phyloP scores from a whole-genome alignment of 2,113 vertebrate genomes.

The Pogonocichla stellata region DNA sequence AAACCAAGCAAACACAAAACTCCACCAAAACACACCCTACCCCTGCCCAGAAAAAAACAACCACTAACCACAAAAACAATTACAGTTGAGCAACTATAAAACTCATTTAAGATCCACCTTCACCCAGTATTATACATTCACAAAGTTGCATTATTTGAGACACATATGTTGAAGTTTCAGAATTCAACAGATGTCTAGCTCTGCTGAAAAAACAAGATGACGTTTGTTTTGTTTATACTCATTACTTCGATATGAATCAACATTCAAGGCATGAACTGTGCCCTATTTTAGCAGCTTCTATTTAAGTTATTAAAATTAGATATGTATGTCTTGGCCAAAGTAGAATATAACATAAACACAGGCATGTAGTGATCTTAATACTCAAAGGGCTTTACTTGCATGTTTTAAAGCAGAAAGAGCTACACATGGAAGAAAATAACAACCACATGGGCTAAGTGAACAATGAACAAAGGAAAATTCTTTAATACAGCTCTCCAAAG shows the following conservation, averaged over 20 bases:
- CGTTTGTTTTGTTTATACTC: neutral
- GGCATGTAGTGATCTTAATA: neutral
- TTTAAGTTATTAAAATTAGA: neutral
- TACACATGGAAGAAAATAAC: neutral
- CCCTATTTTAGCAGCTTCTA: neutral
- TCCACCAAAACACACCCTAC: neutral
- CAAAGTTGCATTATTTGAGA: neutral
- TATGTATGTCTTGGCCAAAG: neutral
- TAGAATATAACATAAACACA: neutral
- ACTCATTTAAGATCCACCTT: neutral
- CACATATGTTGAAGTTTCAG: neutral
- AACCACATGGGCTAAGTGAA: neutral
- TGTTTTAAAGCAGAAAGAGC: neutral
- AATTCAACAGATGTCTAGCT: neutral
- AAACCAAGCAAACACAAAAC: neutral
- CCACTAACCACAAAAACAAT: neutral
- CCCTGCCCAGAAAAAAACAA: neutral
- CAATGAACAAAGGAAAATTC: neutral
- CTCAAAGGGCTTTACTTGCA: conserved; percentile 1
- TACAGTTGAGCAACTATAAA: neutral
- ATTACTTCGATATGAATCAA: conserved; percentile 18
- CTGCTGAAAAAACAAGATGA: neutral
- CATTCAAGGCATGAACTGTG: neutral
- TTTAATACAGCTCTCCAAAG: neutral
- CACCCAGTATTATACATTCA: neutral